Evolutionary conservation across 2,888 invertebrate species (phyloP).

Genomic region (Parnassius glacialis): DNA sequence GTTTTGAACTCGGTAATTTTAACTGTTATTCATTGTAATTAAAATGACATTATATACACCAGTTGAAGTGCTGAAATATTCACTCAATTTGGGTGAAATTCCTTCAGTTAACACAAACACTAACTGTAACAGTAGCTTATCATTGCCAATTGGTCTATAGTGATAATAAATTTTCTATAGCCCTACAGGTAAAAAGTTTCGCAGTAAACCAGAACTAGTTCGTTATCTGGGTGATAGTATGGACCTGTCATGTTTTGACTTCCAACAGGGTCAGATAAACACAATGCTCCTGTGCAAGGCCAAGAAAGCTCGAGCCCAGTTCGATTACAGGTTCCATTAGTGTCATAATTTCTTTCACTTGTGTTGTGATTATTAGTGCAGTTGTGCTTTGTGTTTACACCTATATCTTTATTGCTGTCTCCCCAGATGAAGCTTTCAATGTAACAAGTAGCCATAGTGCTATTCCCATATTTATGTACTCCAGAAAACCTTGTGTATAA

Average conservation of each 20-base stretch:
- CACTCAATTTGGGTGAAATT: too few relatives aligned
- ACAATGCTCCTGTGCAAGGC: conserved; percentile 85
- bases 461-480: conserved; percentile 22
- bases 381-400: conserved; percentile 67
- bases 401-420: conserved; percentile 41
- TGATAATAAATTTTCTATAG: conserved; percentile 81
- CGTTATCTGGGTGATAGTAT: conserved; percentile 88
- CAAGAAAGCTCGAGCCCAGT: conserved; percentile 85
- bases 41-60: too few relatives aligned
- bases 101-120: conserved; percentile 27
- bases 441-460: conserved; percentile 34
- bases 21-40: too few relatives aligned
- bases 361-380: conserved; percentile 78
- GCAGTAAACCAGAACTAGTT: conserved; percentile 90
- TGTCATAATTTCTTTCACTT: conserved; percentile 66
- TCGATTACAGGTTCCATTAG: conserved; percentile 84
- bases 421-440: conserved; percentile 36
- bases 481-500: conserved; percentile 8
- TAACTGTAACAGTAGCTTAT: conserved; percentile 34
- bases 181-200: conserved; percentile 90
- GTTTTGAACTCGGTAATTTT: too few relatives aligned
- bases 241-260: conserved; percentile 91
- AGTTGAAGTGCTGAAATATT: too few relatives aligned
- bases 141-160: conserved; percentile 38
- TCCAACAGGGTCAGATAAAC: conserved; percentile 89